These are phyloP conservation scores for Gallinago media DNA, from an alignment of 2,113 vertebrate genomes.

Conservation along the genomic window DNA sequence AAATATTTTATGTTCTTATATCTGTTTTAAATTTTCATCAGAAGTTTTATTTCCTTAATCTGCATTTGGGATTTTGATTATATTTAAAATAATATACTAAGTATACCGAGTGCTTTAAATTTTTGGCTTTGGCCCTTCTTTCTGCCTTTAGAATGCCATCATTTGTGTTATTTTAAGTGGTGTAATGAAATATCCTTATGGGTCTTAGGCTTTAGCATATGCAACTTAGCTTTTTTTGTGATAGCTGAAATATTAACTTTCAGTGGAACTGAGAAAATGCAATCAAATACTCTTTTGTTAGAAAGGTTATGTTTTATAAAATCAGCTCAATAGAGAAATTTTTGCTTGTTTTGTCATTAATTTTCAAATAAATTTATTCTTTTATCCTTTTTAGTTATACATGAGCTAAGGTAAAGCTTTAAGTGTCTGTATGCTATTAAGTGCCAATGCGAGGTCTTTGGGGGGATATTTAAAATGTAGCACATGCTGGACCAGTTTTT, in stretches of 20 bases:
- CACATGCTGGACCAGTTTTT: not conserved
- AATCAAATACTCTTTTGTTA: not conserved
- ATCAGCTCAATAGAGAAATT: not conserved
- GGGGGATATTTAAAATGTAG: not conserved
- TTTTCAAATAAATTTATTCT: not conserved
- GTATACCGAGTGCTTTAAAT: not conserved
- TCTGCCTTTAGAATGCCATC: not conserved
- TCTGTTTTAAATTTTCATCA: not conserved
- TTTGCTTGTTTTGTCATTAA: not conserved
- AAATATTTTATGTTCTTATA: not conserved
- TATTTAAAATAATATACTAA: not conserved
- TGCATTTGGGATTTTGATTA: not conserved
- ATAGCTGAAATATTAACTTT: not conserved
- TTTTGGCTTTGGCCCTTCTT: not conserved
- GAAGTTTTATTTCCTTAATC: not conserved
- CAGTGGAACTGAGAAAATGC: not conserved
- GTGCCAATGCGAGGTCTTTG: not conserved
- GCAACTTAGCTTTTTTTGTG: not conserved
- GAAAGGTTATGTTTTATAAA: not conserved
- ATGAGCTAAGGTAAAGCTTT: not conserved
- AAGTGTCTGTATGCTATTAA: not conserved
- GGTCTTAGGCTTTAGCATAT: not conserved
- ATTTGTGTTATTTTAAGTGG: not conserved
- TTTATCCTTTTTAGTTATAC: not conserved
- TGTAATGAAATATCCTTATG: not conserved